Evolutionary conservation across 2,797 vertebrate genomes (phyloP), one percentile per base, ranked within the genome.

Genomic region (Rhinophrynus dorsalis): DNA sequence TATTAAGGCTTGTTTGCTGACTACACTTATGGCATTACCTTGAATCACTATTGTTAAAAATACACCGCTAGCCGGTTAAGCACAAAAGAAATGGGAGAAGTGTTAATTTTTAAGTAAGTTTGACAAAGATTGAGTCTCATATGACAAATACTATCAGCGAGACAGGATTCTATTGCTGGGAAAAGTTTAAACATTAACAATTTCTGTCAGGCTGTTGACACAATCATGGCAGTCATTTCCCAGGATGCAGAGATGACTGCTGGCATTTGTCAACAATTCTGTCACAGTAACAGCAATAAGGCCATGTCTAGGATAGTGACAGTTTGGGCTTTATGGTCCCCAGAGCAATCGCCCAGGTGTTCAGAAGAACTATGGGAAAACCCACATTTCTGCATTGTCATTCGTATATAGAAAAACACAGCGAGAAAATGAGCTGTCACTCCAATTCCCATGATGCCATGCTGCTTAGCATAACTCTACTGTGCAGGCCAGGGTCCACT

Each of bases 181-280:
- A 95, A 93, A 93, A 96, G 95, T 92, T 95, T 94, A 97, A 96
- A 98, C 96, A 97, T 96, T 98, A 97, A 99, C 97, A 94, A 92
- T 94, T 96, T 96, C 94, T 99, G 96, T 97, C 97, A 99, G 96
- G 93, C 92, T 97, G 95, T 96, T 99, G 96, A 98, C 97, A 99
- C 96, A 97, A 97, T 96, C 93, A 93, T 95, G 95, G 95, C 94
- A 98, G 95, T 95, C 94, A 95, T 97, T 95, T 97, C 96, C 96
- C 97, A 95, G 92, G 97, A 94, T 95, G 93, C 95, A 80, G 90
- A 94, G 94, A 97, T 98, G 96, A 97, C 96, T 98, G 94, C 97
- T 98, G 97, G 96, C 96, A 94, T 99, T 99, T 99, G 96, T 99
- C 96, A 99, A 98, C 97, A 98, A 95, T 94, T 93, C 95, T 98